A percentile compares a stretch with the other conserved stretches of the same genome.
Conservation (phyloP, 2,113 vertebrate species). For the Tinamus guttatus region DNA sequence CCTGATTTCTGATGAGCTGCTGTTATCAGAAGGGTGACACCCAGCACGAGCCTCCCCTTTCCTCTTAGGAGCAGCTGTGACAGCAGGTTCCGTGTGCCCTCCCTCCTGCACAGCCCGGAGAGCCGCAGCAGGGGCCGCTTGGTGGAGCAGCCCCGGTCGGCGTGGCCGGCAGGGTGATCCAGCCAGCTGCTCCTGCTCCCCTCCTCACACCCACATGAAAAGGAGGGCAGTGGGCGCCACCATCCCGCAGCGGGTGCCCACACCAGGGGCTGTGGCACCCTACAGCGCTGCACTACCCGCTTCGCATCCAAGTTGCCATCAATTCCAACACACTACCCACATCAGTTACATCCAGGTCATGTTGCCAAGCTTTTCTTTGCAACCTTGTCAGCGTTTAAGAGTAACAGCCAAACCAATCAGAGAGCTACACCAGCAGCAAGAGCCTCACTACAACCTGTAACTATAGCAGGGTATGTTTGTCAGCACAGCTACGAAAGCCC, state of each 20-base stretch:
- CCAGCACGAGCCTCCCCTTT: not conserved
- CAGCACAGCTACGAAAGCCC: not conserved
- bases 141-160: not conserved
- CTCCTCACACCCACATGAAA: not conserved
- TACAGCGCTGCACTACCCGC: not conserved
- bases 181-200: not conserved
- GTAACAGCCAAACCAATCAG: not conserved
- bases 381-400: not conserved
- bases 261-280: not conserved
- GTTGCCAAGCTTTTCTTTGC: not conserved
- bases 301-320: not conserved
- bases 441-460: not conserved
- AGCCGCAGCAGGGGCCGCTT: not conserved
- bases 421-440: not conserved
- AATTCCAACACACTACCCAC: not conserved
- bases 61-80: not conserved
- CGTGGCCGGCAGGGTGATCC: not conserved
- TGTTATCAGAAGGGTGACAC: not conserved
- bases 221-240: accelerated
- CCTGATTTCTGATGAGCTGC: not conserved
- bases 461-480: too few species aligned
- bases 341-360: not conserved
- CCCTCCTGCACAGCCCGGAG: not conserved
- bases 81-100: not conserved
- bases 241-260: not conserved